Evolutionary conservation across 1,140 invertebrate genomes (phyloP).

Genomic region (Drosophila elegans): DNA sequence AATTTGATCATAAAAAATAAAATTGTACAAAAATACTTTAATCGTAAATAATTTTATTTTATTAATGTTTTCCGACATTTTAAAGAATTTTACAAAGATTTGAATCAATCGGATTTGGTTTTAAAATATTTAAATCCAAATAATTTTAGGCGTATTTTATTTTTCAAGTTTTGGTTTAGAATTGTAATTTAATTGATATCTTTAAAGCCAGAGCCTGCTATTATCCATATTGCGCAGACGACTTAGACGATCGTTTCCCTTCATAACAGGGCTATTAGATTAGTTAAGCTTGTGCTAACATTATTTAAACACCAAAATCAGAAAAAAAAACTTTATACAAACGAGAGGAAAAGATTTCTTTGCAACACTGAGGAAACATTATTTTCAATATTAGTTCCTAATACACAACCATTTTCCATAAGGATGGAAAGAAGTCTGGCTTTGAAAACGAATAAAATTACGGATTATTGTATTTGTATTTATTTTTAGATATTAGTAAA

Average conservation of each 20-base stretch:
- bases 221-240: background rate
- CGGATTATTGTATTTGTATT: constrained; percentile 65
- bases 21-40: no score
- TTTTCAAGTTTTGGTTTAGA: no score
- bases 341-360: constrained; percentile 39
- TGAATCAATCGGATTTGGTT: background rate
- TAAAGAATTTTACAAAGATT: no score
- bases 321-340: constrained; percentile 21
- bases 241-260: background rate
- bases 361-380: constrained; percentile 51
- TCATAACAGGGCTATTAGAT: background rate
- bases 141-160: background rate
- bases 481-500: constrained; percentile 43
- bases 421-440: constrained; percentile 38
- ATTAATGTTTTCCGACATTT: no score
- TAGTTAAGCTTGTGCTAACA: constrained; percentile 8
- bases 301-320: constrained; percentile 21
- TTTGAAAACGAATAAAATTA: constrained; percentile 52
- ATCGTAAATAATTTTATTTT: no score
- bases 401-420: constrained; percentile 52
- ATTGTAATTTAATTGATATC: background rate
- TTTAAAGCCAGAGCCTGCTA: background rate
- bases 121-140: background rate
- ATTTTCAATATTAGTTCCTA: constrained; percentile 79
- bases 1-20: no score